Conservation (phyloP, 2,888 invertebrate species). For the Clitarchus hookeri region DNA sequence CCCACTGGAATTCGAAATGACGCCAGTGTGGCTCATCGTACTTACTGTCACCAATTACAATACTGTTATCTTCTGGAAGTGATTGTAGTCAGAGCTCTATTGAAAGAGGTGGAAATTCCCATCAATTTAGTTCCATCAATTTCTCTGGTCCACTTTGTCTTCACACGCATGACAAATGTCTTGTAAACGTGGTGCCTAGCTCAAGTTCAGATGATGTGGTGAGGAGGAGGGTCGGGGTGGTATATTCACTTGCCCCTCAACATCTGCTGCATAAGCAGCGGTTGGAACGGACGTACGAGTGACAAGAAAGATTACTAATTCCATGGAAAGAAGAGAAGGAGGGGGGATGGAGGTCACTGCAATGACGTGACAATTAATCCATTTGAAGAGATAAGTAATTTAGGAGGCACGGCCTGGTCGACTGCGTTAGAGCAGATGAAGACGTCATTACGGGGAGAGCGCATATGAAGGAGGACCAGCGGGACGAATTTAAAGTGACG, state of each 20-base stretch:
- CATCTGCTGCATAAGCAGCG: neutral
- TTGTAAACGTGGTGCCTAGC: neutral
- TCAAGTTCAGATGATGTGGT: neutral
- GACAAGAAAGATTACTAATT: neutral
- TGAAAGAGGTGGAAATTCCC: neutral
- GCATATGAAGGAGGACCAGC: neutral
- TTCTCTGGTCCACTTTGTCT: neutral
- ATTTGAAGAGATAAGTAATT: constrained; percentile 9
- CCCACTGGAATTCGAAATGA: no score
- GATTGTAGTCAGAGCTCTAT: neutral
- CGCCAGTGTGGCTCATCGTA: no score
- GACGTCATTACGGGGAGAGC: neutral
- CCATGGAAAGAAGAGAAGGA: neutral
- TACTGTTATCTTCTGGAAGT: no score
- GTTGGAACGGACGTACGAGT: neutral
- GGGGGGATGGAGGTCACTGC: neutral
- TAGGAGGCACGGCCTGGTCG: neutral
- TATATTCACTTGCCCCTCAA: neutral
- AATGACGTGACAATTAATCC: constrained; percentile 8
- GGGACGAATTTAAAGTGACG: neutral
- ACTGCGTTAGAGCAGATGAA: neutral
- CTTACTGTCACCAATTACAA: no score
- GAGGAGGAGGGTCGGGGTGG: neutral
- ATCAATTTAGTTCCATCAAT: neutral
- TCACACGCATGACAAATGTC: neutral